Conservation (phyloP, 2,797 vertebrate genomes). For the Neosilurus mollespiculum region DNA sequence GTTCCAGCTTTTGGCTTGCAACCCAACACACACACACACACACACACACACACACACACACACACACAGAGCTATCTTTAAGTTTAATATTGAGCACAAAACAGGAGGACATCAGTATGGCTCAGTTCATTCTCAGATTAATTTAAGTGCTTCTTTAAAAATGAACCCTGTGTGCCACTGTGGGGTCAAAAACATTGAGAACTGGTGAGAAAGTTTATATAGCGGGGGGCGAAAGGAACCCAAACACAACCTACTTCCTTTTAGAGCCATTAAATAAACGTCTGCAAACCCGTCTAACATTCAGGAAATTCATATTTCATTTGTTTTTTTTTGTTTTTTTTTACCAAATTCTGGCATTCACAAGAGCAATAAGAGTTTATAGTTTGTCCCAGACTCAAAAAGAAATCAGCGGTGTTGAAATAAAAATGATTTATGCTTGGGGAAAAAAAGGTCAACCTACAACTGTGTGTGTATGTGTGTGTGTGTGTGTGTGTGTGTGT, state of each 20-base stretch:
- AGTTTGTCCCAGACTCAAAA: constrained; percentile 5
- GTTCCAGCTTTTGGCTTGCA: too few relatives aligned
- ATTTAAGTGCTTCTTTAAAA: background rate
- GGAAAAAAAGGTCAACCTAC: background rate
- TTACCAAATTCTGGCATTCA: constrained; percentile 9
- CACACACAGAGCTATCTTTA: background rate
- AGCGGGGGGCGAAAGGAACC: constrained; percentile 3
- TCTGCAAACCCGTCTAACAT: constrained; percentile 22
- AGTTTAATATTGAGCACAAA: background rate
- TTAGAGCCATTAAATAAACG: constrained; percentile 40
- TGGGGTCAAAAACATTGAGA: constrained; percentile 16
- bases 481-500: constrained; percentile 6
- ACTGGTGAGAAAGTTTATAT: constrained; percentile 41
- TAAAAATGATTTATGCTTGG: constrained; percentile 1
- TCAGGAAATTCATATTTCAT: constrained; percentile 43
- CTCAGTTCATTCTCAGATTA: background rate
- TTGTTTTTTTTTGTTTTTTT: background rate
- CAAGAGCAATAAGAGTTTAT: background rate
- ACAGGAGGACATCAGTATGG: background rate
- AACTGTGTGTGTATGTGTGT: background rate
- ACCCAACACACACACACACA: too few relatives aligned
- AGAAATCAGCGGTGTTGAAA: background rate
- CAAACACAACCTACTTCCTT: constrained; percentile 30
- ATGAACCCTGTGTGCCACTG: background rate
- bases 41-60: too few relatives aligned